Conservation (phyloP, 2,113 vertebrate genomes). For the Leucopsar rothschildi region DNA sequence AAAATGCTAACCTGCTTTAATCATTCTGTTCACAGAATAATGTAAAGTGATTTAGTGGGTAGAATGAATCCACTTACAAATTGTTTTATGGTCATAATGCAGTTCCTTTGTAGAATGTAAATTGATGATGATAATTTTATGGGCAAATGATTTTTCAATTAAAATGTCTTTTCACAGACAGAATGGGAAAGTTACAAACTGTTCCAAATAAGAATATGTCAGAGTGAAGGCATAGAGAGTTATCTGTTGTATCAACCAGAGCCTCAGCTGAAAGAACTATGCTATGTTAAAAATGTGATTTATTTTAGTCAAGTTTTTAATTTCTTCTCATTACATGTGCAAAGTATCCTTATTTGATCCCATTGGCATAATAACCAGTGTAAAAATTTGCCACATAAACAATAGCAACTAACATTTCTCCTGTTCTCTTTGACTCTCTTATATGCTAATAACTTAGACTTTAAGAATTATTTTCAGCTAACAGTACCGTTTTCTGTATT, state of each 20-base stretch:
- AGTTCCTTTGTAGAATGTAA: constrained; percentile 67
- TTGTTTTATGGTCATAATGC: constrained; percentile 74
- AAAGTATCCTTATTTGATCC: neutral
- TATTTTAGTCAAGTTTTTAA: constrained; percentile 47
- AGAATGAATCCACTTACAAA: constrained; percentile 75
- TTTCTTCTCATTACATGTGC: neutral
- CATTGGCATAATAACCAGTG: neutral
- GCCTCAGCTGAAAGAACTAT: neutral
- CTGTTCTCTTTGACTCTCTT: neutral
- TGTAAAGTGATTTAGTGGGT: constrained; percentile 72
- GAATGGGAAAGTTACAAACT: constrained; percentile 64
- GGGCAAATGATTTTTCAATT: constrained; percentile 82
- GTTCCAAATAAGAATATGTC: constrained; percentile 44
- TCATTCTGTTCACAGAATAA: constrained; percentile 68
- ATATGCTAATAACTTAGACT: constrained; percentile 37
- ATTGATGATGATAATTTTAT: constrained; percentile 77
- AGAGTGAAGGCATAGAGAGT: constrained; percentile 2
- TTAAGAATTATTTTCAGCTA: constrained; percentile 12
- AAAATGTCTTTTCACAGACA: constrained; percentile 71
- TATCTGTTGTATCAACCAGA: constrained; percentile 19
- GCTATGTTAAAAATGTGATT: constrained; percentile 12
- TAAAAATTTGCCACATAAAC: neutral
- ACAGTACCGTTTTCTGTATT: constrained; percentile 4
- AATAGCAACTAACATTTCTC: neutral
- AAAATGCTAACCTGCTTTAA: constrained; percentile 72